phyloP scores from a whole-genome alignment of 1,140 invertebrate genomes.

The Ips typographus region DNA sequence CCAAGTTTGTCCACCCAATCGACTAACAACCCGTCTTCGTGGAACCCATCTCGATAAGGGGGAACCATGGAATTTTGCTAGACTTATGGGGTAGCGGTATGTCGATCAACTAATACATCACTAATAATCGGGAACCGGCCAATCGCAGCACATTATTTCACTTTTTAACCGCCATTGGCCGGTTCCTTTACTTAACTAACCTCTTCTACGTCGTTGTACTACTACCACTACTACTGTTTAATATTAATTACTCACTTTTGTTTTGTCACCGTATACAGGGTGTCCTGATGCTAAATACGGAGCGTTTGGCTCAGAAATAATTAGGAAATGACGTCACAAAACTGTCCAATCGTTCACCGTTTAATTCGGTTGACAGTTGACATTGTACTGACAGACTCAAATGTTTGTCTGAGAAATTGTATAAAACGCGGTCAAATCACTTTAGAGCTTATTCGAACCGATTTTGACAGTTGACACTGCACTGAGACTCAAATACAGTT shows the following conservation, averaged over 20 bases:
- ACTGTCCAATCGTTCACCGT: neutral
- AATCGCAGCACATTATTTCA: constrained; percentile 2
- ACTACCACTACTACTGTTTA: constrained; percentile 6
- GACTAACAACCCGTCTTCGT: constrained; percentile 22
- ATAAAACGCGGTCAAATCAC: no score
- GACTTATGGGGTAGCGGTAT: constrained; percentile 41
- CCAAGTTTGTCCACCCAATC: constrained; percentile 20
- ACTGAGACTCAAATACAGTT: no score
- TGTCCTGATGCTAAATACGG: no score
- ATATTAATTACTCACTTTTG: constrained; percentile 12
- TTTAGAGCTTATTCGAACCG: no score
- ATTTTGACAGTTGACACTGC: no score
- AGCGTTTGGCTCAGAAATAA: neutral
- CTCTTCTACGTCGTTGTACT: constrained; percentile 18
- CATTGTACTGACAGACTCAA: no score
- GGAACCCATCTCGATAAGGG: constrained; percentile 15
- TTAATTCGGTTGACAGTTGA: no score
- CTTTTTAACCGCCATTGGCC: neutral
- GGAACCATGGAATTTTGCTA: constrained; percentile 37
- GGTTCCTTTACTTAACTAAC: constrained; percentile 10
- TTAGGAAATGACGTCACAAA: constrained; percentile 2
- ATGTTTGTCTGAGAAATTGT: no score
- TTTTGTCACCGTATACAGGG: constrained; percentile 15
- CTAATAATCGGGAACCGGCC: constrained; percentile 15
- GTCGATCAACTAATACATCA: constrained; percentile 41